A percentile compares a stretch with the other conserved stretches of the same genome.
Evolutionary conservation across 2,797 vertebrate species (phyloP).

Genomic region (Pipistrellus kuhlii): DNA sequence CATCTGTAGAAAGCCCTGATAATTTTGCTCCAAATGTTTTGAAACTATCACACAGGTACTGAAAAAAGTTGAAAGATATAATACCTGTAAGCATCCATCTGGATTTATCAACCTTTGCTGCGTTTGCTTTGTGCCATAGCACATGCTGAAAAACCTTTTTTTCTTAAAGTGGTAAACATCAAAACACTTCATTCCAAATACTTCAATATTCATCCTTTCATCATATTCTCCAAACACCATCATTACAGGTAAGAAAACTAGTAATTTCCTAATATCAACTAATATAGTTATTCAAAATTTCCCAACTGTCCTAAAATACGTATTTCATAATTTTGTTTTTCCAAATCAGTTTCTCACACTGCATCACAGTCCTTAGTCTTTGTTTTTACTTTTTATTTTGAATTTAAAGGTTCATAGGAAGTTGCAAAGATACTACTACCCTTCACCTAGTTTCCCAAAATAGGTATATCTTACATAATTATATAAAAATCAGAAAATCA

Average conservation of each 20-base stretch:
- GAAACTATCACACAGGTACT: slow-evolving; percentile 5
- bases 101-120: neutral
- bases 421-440: slow-evolving; percentile 1
- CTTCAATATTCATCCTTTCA: slow-evolving; percentile 26
- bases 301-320: slow-evolving; percentile 5
- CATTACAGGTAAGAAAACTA: slow-evolving; percentile 18
- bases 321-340: neutral
- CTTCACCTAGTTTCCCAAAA: neutral
- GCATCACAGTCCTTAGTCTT: slow-evolving; percentile 3
- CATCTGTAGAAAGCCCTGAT: neutral
- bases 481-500: neutral
- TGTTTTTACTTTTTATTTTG: slow-evolving; percentile 14
- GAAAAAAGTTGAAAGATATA: slow-evolving; percentile 1
- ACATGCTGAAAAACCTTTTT: neutral
- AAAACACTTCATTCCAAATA: slow-evolving; percentile 31
- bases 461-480: neutral
- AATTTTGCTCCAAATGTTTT: slow-evolving; percentile 19
- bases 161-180: slow-evolving; percentile 10
- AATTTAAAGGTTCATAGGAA: slow-evolving; percentile 26
- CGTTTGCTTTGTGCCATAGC: neutral
- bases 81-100: neutral
- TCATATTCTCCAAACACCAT: neutral
- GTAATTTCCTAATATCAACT: neutral
- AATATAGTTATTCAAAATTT: slow-evolving; percentile 22
- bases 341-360: neutral